A percentile compares a stretch with the other conserved stretches of the same genome.
Conservation (phyloP, 2,888 invertebrate species). For the Xestia xanthographa region DNA sequence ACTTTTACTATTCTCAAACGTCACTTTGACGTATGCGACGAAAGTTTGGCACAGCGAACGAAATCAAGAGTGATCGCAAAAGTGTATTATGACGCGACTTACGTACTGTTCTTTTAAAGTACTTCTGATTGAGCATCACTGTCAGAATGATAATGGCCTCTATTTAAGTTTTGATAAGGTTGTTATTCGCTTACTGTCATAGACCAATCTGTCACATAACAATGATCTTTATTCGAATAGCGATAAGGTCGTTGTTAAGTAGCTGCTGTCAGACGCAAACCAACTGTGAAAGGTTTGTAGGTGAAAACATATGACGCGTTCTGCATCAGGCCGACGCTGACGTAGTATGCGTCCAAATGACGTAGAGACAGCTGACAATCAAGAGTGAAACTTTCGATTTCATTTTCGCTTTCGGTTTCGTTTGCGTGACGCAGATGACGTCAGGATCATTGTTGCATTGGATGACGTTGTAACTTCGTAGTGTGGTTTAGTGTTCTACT, state of each 20-base stretch:
- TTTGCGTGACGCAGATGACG: conserved; percentile 58
- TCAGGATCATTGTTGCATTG: conserved; percentile 3
- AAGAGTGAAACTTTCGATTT: conserved; percentile 1
- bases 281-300: not conserved
- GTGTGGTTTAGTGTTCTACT: conserved; percentile 10
- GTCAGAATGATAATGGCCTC: not conserved
- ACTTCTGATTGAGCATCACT: not conserved
- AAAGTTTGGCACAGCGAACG: conserved; percentile 66
- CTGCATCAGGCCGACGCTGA: not conserved
- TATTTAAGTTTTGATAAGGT: not conserved
- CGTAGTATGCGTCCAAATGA: conserved; percentile 40
- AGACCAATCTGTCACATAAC: not conserved
- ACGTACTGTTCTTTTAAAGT: not conserved
- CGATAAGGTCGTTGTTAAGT: not conserved
- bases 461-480: not conserved
- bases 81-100: conserved; percentile 25
- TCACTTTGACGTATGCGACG: conserved; percentile 45
- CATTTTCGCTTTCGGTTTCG: conserved; percentile 58
- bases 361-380: not conserved
- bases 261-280: not conserved
- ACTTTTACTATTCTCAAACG: conserved; percentile 40
- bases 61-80: conserved; percentile 70
- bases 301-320: conserved; percentile 34
- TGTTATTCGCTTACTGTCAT: not conserved
- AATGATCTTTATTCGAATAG: not conserved